Evolutionary conservation across 1,140 invertebrate genomes (phyloP).

Genomic region (Cephus cinctus): DNA sequence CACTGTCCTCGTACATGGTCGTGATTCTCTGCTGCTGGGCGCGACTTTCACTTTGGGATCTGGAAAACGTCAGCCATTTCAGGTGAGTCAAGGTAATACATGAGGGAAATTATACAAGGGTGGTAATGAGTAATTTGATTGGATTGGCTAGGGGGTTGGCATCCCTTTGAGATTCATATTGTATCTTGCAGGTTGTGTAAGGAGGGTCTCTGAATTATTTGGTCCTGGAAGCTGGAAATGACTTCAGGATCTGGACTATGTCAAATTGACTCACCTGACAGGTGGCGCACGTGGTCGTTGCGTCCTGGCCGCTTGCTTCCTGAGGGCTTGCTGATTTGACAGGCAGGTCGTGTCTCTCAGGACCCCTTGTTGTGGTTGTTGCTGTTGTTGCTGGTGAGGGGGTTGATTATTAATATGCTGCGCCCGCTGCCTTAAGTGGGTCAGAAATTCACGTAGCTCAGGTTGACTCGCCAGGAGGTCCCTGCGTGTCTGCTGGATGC

Average conservation of each 20-base stretch:
- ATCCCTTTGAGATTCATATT: too few relatives aligned
- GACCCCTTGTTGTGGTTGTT: slow-evolving; percentile 20
- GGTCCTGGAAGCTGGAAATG: too few relatives aligned
- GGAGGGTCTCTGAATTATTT: too few relatives aligned
- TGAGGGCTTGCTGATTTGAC: slow-evolving; percentile 26
- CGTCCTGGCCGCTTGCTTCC: slow-evolving; percentile 38
- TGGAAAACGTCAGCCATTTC: slow-evolving; percentile 31
- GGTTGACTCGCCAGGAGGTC: slow-evolving; percentile 38
- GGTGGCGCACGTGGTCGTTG: slow-evolving; percentile 42
- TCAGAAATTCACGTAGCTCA: slow-evolving; percentile 42
- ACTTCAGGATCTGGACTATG: too few relatives aligned
- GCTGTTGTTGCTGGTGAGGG: slow-evolving; percentile 28
- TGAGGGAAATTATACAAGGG: too few relatives aligned
- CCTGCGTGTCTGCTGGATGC: slow-evolving; percentile 33
- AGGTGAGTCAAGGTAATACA: too few relatives aligned
- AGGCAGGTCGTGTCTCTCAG: slow-evolving; percentile 19
- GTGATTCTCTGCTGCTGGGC: slow-evolving; percentile 46
- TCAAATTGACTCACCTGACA: slow-evolving; percentile 37
- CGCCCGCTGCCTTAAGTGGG: slow-evolving; percentile 30
- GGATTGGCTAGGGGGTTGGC: too few relatives aligned
- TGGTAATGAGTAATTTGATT: too few relatives aligned
- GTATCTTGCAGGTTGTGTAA: too few relatives aligned
- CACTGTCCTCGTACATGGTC: slow-evolving; percentile 48
- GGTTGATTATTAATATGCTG: slow-evolving; percentile 29
- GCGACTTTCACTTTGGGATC: slow-evolving; percentile 51